These are phyloP conservation scores for Xylota sylvarum DNA, from an alignment of 2,888 invertebrate genomes.

Conservation along the genomic window DNA sequence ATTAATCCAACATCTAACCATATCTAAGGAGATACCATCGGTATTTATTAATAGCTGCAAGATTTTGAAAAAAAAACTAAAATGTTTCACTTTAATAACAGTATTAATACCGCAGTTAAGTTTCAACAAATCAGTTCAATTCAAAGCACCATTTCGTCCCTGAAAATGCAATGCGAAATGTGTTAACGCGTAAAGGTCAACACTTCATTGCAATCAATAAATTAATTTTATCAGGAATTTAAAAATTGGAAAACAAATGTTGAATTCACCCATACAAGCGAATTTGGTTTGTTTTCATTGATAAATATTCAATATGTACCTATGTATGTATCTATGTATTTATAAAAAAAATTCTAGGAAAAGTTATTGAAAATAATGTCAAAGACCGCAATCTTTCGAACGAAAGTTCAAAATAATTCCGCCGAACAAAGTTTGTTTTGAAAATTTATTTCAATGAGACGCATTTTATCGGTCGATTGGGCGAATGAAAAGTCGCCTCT, in stretches of 20 bases:
- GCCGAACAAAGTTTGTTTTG: not conserved
- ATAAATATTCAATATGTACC: constrained; percentile 18
- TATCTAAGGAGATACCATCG: no score
- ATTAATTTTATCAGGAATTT: constrained; percentile 13
- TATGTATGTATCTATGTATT: no score
- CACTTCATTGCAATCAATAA: constrained; percentile 10
- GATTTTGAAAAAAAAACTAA: no score
- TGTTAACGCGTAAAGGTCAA: not conserved
- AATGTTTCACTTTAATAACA: no score
- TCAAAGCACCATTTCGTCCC: not conserved
- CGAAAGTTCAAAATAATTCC: constrained; percentile 6
- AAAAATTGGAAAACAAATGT: not conserved
- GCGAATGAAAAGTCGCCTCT: not conserved
- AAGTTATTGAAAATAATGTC: constrained; percentile 19
- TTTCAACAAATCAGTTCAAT: not conserved
- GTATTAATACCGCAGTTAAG: not conserved
- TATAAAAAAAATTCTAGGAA: not conserved
- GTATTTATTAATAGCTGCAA: no score
- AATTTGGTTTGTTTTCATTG: constrained; percentile 9
- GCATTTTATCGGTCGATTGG: constrained; percentile 4
- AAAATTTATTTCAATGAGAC: constrained; percentile 13
- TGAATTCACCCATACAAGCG: not conserved
- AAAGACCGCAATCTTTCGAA: not conserved
- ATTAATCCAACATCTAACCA: no score
- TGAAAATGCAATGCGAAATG: not conserved